phyloP scores from a whole-genome alignment of 2,113 vertebrate genomes.

The Lamprologus lemairii region DNA sequence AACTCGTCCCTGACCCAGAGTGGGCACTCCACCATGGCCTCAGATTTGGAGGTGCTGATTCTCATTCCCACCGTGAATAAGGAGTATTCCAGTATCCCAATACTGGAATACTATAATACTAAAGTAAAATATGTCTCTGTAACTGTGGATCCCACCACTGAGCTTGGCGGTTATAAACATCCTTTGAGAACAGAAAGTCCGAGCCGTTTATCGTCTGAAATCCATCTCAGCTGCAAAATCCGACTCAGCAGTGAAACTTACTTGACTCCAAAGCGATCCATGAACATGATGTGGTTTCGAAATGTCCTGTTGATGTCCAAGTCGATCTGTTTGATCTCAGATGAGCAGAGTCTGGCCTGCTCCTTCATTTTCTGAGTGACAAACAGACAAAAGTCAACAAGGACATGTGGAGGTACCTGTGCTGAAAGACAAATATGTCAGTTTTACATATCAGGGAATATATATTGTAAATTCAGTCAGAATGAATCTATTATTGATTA shows the following conservation, averaged over 20 bases:
- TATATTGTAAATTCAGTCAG: neutral
- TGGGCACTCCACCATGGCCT: neutral
- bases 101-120: neutral
- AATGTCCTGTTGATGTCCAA: conserved; percentile 89
- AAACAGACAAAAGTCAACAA: neutral
- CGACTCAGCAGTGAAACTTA: conserved; percentile 48
- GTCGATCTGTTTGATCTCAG: conserved; percentile 89
- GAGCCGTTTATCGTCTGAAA: neutral
- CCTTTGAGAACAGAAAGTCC: neutral
- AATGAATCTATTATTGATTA: neutral
- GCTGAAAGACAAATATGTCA: neutral
- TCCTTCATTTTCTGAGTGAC: conserved; percentile 80
- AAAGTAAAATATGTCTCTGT: neutral
- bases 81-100: neutral
- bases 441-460: neutral
- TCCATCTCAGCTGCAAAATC: neutral
- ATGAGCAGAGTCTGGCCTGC: conserved; percentile 75
- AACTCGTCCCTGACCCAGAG: neutral
- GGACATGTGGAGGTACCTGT: neutral
- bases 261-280: conserved; percentile 87
- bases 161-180: neutral
- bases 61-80: neutral
- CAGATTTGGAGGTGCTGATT: neutral
- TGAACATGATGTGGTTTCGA: conserved; percentile 89
- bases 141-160: neutral